Conservation (phyloP, 1,140 invertebrate genomes). For the Chironomus striatipennis region DNA sequence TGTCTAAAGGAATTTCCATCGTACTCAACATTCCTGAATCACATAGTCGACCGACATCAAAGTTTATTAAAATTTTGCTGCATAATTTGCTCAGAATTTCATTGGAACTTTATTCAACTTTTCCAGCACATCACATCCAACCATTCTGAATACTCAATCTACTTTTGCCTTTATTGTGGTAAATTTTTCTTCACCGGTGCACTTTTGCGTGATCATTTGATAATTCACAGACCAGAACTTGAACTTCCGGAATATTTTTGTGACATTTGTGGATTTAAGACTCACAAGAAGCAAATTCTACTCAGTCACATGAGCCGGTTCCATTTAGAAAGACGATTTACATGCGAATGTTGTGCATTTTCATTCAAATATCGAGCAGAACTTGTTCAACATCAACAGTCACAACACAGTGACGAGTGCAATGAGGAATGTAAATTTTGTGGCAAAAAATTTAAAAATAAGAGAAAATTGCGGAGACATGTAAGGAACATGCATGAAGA, state of each 20-base stretch:
- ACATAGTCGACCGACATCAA: background rate
- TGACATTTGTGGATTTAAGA: background rate
- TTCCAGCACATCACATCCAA: background rate
- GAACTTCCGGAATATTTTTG: background rate
- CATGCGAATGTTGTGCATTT: background rate
- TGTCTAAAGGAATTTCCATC: background rate
- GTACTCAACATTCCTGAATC: background rate
- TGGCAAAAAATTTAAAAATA: background rate
- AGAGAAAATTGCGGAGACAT: background rate
- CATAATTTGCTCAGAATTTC: background rate
- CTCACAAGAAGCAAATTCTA: background rate
- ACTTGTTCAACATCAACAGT: background rate
- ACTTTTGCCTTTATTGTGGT: background rate
- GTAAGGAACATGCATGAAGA: background rate
- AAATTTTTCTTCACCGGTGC: background rate
- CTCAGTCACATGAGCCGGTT: background rate
- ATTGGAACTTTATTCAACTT: background rate
- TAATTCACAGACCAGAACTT: background rate
- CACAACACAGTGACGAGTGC: background rate
- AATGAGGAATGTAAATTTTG: constrained; percentile 14
- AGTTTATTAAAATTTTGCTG: background rate
- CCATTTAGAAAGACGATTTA: background rate
- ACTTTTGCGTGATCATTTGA: background rate
- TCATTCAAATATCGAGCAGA: background rate
- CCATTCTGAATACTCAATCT: background rate